Evolutionary conservation across 2,113 vertebrate species (phyloP).

Genomic region (Callorhinus ursinus): DNA sequence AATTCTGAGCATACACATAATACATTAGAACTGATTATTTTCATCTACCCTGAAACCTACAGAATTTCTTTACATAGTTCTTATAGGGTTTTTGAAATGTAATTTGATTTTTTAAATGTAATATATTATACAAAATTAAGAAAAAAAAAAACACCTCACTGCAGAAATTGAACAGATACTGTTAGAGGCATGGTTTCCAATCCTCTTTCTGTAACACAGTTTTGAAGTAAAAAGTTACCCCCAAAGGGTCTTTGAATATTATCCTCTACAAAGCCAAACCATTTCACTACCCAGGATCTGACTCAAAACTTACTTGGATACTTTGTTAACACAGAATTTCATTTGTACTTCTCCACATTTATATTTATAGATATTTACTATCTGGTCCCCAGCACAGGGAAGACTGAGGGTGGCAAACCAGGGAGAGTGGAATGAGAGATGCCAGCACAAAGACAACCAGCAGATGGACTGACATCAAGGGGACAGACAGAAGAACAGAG

Average conservation of each 20-base stretch:
- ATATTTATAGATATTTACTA: background rate
- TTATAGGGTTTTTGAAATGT: slow-evolving; percentile 18
- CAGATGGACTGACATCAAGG: background rate
- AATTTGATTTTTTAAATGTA: background rate
- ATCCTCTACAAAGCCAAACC: background rate
- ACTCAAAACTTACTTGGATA: slow-evolving; percentile 3
- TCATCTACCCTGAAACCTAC: background rate
- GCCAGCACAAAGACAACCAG: background rate
- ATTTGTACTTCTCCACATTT: background rate
- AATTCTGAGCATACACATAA: background rate
- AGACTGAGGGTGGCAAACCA: background rate
- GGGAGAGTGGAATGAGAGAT: background rate
- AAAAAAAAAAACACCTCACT: background rate
- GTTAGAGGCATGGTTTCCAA: background rate
- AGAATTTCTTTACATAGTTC: slow-evolving; percentile 35
- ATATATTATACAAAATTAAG: slow-evolving; percentile 13
- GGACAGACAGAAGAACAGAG: background rate
- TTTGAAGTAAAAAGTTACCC: slow-evolving; percentile 36
- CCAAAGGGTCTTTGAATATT: background rate
- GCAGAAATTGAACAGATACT: background rate
- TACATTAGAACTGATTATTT: background rate
- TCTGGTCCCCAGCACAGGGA: background rate
- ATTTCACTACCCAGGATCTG: background rate
- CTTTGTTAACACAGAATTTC: background rate
- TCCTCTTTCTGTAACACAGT: background rate